A percentile compares a stretch with the other conserved stretches of the same genome.
phyloP scores from a whole-genome alignment of 2,113 vertebrate genomes.

The Alligator mississippiensis region DNA sequence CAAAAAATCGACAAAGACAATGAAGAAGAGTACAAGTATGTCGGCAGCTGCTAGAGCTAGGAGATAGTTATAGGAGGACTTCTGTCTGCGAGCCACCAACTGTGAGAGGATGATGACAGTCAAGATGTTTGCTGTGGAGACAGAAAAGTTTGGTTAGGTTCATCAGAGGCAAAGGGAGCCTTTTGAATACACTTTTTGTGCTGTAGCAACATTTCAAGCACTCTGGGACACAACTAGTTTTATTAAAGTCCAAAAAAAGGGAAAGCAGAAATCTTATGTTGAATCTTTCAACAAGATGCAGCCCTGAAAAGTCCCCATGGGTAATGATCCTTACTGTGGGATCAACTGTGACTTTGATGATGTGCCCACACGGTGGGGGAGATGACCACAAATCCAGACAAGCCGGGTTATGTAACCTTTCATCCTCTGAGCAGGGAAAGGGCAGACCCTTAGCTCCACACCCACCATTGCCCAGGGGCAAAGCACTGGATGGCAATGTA shows the following conservation, averaged over 20 bases:
- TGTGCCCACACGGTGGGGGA: background rate
- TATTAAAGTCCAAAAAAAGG: background rate
- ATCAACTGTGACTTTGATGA: background rate
- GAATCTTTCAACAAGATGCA: background rate
- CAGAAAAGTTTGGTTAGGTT: conserved; percentile 52
- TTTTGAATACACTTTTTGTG: background rate
- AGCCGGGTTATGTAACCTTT: background rate
- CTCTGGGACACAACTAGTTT: background rate
- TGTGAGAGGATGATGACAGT: conserved; percentile 97
- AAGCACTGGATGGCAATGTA: too few species aligned
- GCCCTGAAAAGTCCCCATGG: background rate
- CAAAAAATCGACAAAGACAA: conserved; percentile 96
- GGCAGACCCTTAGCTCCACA: background rate
- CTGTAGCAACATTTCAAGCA: background rate
- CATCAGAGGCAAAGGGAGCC: background rate
- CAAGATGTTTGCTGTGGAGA: conserved; percentile 91
- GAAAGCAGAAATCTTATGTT: rapidly evolving
- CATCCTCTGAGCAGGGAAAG: background rate
- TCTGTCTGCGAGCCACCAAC: conserved; percentile 94
- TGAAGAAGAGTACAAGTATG: conserved; percentile 94
- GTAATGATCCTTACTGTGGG: background rate
- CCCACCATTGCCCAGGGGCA: too few species aligned
- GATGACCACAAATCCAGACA: background rate
- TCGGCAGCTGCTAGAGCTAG: conserved; percentile 95
- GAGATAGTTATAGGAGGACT: conserved; percentile 98